Evolutionary conservation across 2,888 invertebrate genomes (phyloP).

Genomic region (Flexamia atlantica): DNA sequence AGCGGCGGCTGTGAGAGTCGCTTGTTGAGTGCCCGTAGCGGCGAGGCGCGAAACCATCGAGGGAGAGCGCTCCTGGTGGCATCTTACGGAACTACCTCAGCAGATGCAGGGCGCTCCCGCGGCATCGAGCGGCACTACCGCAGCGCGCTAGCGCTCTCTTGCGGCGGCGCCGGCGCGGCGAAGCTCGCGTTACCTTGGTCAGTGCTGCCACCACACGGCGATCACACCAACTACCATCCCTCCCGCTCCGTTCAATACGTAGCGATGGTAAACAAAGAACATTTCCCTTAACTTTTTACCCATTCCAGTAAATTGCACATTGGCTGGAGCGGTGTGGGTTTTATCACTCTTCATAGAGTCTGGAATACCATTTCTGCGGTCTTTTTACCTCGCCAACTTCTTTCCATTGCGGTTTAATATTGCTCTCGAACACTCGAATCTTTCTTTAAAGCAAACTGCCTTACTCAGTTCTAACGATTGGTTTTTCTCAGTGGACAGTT

Average conservation of each 20-base stretch:
- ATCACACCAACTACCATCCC: not conserved
- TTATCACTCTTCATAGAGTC: slow-evolving; percentile 21
- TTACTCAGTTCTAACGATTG: too few species aligned
- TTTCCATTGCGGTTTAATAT: not conserved
- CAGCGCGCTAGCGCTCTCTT: not conserved
- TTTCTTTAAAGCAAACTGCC: too few species aligned
- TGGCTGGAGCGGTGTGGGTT: slow-evolving; percentile 13
- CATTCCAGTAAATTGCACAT: not conserved
- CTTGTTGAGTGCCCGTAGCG: too few species aligned
- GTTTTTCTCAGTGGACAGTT: too few species aligned
- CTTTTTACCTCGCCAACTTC: not conserved
- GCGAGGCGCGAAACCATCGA: not conserved
- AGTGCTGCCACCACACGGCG: not conserved
- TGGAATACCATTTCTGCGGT: slow-evolving; percentile 7
- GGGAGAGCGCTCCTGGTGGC: not conserved
- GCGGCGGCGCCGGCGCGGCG: not conserved
- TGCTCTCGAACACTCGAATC: not conserved
- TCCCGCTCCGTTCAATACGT: not conserved
- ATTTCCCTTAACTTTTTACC: not conserved
- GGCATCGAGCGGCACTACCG: too few species aligned
- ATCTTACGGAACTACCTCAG: too few species aligned
- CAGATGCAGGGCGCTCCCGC: too few species aligned
- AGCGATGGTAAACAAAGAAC: slow-evolving; percentile 11
- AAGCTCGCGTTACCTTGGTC: not conserved
- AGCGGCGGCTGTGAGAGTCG: too few species aligned